Evolutionary conservation across 2,113 vertebrate genomes (phyloP).

Genomic region (Heloderma charlesbogerti): DNA sequence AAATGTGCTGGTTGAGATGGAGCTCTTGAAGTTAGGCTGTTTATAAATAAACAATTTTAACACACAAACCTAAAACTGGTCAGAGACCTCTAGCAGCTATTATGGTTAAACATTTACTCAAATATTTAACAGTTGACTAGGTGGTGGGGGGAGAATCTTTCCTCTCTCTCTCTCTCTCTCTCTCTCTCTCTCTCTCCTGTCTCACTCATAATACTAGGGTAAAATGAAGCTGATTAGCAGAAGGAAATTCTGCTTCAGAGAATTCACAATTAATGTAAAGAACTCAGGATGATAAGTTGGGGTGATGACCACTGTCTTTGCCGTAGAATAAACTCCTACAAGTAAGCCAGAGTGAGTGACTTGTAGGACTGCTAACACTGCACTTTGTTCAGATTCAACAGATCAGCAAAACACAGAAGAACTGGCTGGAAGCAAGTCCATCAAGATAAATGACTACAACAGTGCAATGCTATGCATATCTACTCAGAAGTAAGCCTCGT

Average conservation of each 20-base stretch:
- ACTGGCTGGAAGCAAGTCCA: background rate
- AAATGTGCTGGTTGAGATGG: conserved; percentile 55
- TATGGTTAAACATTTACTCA: conserved; percentile 3
- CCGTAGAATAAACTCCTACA: background rate
- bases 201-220: background rate
- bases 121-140: conserved; percentile 15
- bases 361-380: background rate
- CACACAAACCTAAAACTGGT: conserved; percentile 65
- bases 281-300: background rate
- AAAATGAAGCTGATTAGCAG: background rate
- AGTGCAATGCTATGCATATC: background rate
- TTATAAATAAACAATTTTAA: conserved; percentile 69
- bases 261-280: background rate
- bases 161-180: too few relatives aligned
- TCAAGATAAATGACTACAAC: background rate
- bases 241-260: background rate
- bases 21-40: conserved; percentile 60
- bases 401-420: background rate
- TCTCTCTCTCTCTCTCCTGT: background rate
- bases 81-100: conserved; percentile 30
- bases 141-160: conserved; percentile 21
- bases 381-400: background rate
- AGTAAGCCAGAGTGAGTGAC: background rate
- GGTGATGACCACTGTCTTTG: background rate
- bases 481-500: background rate